phyloP scores from a whole-genome alignment of 1,140 invertebrate species.

The Teleopsis dalmanni region DNA sequence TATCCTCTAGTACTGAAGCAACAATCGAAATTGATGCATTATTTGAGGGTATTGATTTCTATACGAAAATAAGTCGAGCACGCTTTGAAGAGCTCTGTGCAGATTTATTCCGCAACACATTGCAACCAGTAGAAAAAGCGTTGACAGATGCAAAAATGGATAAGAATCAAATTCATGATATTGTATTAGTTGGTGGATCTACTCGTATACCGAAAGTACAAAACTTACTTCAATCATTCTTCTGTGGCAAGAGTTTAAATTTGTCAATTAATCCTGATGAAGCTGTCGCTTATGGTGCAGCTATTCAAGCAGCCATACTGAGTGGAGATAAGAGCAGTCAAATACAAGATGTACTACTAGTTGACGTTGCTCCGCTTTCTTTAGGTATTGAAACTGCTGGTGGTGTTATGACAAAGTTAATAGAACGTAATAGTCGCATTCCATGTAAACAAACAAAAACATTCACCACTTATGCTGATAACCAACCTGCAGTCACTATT shows the following conservation, averaged over 20 bases:
- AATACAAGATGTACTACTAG: slow-evolving; percentile 50
- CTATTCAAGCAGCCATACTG: slow-evolving; percentile 67
- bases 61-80: slow-evolving; percentile 74
- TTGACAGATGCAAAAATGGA: slow-evolving; percentile 68
- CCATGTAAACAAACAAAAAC: slow-evolving; percentile 59
- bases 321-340: slow-evolving; percentile 51
- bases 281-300: slow-evolving; percentile 60
- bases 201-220: slow-evolving; percentile 58
- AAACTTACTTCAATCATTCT: slow-evolving; percentile 54
- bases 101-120: slow-evolving; percentile 65
- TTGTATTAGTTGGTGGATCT: slow-evolving; percentile 57
- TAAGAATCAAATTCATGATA: slow-evolving; percentile 58
- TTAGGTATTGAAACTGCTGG: slow-evolving; percentile 55
- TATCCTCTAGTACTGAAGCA: slow-evolving; percentile 60
- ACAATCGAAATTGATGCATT: slow-evolving; percentile 67
- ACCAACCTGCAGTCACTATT: slow-evolving; percentile 62
- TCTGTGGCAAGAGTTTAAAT: slow-evolving; percentile 56
- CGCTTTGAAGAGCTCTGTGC: slow-evolving; percentile 80
- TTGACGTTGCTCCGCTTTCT: slow-evolving; percentile 52
- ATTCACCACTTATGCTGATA: slow-evolving; percentile 61
- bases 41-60: slow-evolving; percentile 73
- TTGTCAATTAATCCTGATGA: slow-evolving; percentile 73
- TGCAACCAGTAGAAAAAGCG: slow-evolving; percentile 65
- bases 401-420: slow-evolving; percentile 58
- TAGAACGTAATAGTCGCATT: slow-evolving; percentile 56